Evolutionary conservation across 2,797 vertebrate genomes (phyloP).

Genomic region (Melopsittacus undulatus): DNA sequence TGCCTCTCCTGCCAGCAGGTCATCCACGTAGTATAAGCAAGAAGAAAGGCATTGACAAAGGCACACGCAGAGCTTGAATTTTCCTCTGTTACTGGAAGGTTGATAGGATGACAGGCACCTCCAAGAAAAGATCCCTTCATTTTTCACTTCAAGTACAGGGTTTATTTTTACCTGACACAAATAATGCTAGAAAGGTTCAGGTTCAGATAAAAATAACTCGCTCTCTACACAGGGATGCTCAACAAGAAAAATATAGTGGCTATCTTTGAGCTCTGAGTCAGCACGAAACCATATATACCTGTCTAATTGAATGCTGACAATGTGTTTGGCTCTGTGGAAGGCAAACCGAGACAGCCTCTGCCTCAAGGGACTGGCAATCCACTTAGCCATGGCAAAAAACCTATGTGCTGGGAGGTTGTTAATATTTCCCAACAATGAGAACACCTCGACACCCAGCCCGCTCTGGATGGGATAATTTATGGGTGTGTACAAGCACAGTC

Average conservation of each 20-base stretch:
- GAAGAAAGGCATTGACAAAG: not conserved
- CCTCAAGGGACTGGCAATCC: slow-evolving; percentile 20
- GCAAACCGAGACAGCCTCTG: slow-evolving; percentile 27
- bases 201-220: not conserved
- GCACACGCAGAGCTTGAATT: not conserved
- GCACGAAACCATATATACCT: not conserved
- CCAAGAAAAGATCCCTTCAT: not conserved
- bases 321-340: not conserved
- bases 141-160: not conserved
- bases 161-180: not conserved
- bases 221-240: not conserved
- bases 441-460: not conserved
- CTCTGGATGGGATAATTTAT: not conserved
- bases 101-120: not conserved
- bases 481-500: not conserved
- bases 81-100: not conserved
- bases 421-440: slow-evolving; percentile 24
- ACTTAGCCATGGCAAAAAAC: not conserved
- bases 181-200: not conserved
- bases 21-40: not conserved
- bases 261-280: slow-evolving; percentile 26
- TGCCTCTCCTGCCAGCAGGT: not conserved
- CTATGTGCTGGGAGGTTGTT: not conserved
- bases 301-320: not conserved
- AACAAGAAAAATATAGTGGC: not conserved